A percentile compares a stretch with the other conserved stretches of the same genome.
These are phyloP conservation scores for Anoplolepis gracilipes DNA, from an alignment of 1,140 invertebrate genomes.

Conservation along the genomic window DNA sequence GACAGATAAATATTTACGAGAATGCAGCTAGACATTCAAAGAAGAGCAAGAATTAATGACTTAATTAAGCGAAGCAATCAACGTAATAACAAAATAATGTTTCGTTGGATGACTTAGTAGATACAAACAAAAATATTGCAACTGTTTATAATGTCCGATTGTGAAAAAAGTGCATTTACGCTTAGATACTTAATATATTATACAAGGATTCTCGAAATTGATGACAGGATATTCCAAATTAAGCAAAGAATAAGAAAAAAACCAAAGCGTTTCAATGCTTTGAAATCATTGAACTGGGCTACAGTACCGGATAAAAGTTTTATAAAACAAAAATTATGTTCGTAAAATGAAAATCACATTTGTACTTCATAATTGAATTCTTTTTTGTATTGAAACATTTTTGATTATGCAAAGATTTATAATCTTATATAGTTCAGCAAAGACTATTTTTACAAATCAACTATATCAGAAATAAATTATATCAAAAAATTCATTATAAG, in stretches of 20 bases:
- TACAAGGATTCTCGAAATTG: conserved; percentile 4
- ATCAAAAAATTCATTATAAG: not conserved
- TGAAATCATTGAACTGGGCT: conserved; percentile 1
- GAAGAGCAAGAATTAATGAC: not conserved
- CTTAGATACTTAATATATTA: conserved; percentile 23
- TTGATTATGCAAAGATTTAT: conserved; percentile 5
- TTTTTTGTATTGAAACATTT: not conserved
- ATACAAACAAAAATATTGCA: conserved; percentile 4
- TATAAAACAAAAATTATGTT: not conserved
- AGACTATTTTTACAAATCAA: conserved; percentile 14
- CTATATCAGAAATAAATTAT: conserved; percentile 19
- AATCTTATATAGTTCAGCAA: not conserved
- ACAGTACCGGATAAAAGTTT: not conserved
- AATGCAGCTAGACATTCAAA: conserved; percentile 34
- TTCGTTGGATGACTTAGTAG: conserved; percentile 16
- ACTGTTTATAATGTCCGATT: conserved; percentile 1
- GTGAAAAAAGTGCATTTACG: conserved; percentile 33
- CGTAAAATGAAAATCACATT: not conserved
- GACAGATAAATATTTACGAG: conserved; percentile 27
- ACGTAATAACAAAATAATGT: not conserved
- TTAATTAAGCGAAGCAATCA: conserved; percentile 17
- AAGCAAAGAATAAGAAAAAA: conserved; percentile 2
- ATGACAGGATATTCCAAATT: conserved; percentile 35
- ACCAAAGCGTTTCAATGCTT: conserved; percentile 49
- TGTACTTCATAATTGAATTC: not conserved